Base-by-base conservation (phyloP, 92 coral and sea anemone species). In the Porites rus region DNA sequence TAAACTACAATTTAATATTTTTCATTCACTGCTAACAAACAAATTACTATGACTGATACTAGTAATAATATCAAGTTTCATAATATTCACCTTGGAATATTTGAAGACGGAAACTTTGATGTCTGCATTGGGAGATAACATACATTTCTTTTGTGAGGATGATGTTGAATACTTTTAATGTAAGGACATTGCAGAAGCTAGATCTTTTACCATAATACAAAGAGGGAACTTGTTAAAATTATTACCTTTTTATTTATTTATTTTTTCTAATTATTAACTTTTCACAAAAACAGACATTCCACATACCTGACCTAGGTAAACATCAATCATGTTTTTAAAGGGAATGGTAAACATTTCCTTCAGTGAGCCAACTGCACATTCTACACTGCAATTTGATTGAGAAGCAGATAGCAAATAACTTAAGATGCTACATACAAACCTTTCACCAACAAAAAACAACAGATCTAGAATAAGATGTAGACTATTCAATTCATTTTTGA, bases 331-430 rank as follows among this genome's bases (percentile, higher is more conserved):
- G 80, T 91, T 90, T n/a, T 90, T 90, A 63, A 90, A 72, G 14
- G 95, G 92, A 78, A 93, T 92, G 2, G 89, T 68, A 72, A 93
- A 92, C 96, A 97, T 92, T 78, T 97, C 93, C 76, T 95, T 97
- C 67, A 97, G 65, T 19, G 98, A 97, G 10, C 97, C 97, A 80
- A 93, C 95, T 18, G 94, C 97, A 95, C 93, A 94, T 84, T 95
- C 99, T 19, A 93, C 95, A 87, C 99, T 94, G 81, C 18, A 19
- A 69, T 72, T 25, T 43, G n/a, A 14, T 6, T 56, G 25, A 19
- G 11, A 18, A 51, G 9, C 20, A 74, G 13, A 3, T 8, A n/a
- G 53, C 74, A 38, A 38, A 38, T 38, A 38, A 38, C 46, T 38
- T 38, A 4, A 38, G 46, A 38, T 38, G 6, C 46, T 38, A 38